These are phyloP conservation scores for Drosophila emarginata DNA, from an alignment of 2,888 invertebrate genomes.

Conservation along the genomic window DNA sequence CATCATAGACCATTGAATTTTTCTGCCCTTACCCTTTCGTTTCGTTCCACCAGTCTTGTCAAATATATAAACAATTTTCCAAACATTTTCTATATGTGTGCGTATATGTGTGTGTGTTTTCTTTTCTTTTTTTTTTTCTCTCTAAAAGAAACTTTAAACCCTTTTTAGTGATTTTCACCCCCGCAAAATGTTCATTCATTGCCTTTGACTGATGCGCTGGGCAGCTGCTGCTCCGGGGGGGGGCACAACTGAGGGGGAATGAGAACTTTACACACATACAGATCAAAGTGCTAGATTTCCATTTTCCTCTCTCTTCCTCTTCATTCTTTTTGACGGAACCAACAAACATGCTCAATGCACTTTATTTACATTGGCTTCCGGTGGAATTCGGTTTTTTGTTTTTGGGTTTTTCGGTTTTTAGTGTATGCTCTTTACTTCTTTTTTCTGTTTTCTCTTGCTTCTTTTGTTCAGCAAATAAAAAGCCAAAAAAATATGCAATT, in stretches of 20 bases:
- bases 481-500: conserved; percentile 21
- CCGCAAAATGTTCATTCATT: conserved; percentile 45
- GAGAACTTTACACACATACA: conserved; percentile 39
- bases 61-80: conserved; percentile 58
- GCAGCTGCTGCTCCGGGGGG: conserved; percentile 46
- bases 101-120: conserved; percentile 6
- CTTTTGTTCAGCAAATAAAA: conserved; percentile 15
- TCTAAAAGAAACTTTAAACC: conserved; percentile 64
- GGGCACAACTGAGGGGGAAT: conserved; percentile 2
- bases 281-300: conserved; percentile 68
- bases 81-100: conserved; percentile 14
- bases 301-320: conserved; percentile 15
- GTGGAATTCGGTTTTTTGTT: conserved; percentile 66
- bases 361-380: conserved; percentile 78
- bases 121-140: background rate
- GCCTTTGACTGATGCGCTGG: conserved; percentile 66
- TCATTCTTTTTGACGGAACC: conserved; percentile 70
- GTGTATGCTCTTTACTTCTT: conserved; percentile 7
- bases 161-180: conserved; percentile 40
- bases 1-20: conserved; percentile 44
- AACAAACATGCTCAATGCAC: conserved; percentile 67
- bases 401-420: conserved; percentile 9
- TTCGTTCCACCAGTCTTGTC: background rate
- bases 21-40: conserved; percentile 9
- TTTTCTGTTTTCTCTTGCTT: conserved; percentile 23